Conservation (phyloP, 2,888 invertebrate species). For the Phymatocera aterrima region DNA sequence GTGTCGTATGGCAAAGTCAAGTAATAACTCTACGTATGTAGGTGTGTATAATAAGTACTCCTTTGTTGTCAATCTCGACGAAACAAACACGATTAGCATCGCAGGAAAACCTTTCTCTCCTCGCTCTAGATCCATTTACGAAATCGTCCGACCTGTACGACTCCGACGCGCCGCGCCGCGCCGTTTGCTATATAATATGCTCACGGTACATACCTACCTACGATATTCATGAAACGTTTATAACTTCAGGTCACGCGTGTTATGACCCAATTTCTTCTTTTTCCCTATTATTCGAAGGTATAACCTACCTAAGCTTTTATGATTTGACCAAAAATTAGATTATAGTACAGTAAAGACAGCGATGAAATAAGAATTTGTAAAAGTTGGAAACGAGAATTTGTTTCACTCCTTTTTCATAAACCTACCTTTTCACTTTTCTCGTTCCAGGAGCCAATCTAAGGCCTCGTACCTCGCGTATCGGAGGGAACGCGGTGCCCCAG, state of each 20-base stretch:
- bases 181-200: no score
- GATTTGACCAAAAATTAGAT: no score
- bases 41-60: no score
- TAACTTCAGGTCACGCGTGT: conserved; percentile 25
- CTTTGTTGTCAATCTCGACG: conserved; percentile 19
- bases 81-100: conserved; percentile 34
- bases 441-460: conserved; percentile 85
- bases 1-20: background rate
- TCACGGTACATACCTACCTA: no score
- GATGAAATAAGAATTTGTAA: no score
- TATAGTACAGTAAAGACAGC: no score
- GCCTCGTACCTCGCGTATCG: conserved; percentile 86
- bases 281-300: no score
- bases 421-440: conserved; percentile 52
- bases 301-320: no score
- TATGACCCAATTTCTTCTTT: conserved; percentile 6
- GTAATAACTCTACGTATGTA: no score
- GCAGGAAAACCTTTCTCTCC: conserved; percentile 40
- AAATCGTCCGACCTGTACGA: background rate
- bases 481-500: conserved; percentile 82
- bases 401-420: background rate
- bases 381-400: no score
- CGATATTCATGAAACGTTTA: conserved; percentile 29
- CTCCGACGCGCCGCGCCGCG: background rate
- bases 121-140: conserved; percentile 41